Percentiles rank a stretch among this genome's conserved stretches.
phyloP scores from a whole-genome alignment of 1,140 invertebrate genomes.

The Leptinotarsa lineolata region DNA sequence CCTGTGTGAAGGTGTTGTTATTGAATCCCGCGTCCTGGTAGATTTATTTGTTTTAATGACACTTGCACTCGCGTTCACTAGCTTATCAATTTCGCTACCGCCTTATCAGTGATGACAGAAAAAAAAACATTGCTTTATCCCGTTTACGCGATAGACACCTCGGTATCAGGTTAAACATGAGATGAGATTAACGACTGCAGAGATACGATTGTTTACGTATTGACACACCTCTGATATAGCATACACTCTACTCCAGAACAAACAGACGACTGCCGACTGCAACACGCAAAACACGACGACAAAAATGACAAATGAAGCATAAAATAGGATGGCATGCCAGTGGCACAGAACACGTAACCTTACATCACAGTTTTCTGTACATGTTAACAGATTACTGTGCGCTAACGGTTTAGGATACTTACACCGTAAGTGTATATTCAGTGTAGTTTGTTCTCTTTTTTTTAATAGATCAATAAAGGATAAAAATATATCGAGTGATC shows the following conservation, averaged over 20 bases:
- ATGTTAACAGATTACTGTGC: too few species aligned
- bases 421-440: too few species aligned
- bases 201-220: conserved; percentile 3
- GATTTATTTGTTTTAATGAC: conserved; percentile 18
- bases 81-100: conserved; percentile 23
- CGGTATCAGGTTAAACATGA: background rate
- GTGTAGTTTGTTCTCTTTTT: too few species aligned
- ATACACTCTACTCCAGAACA: background rate
- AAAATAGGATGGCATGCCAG: too few species aligned
- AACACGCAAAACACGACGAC: too few species aligned
- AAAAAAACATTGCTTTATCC: conserved; percentile 14
- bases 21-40: conserved; percentile 8
- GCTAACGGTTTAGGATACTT: too few species aligned
- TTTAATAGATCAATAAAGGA: too few species aligned
- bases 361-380: too few species aligned
- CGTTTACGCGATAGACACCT: background rate
- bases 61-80: conserved; percentile 10
- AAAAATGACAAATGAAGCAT: too few species aligned
- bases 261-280: background rate
- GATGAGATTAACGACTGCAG: background rate
- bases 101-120: conserved; percentile 12
- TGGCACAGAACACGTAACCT: too few species aligned
- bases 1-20: conserved; percentile 24
- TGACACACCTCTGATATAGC: background rate
- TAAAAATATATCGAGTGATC: too few species aligned